Evolutionary conservation across 2,888 invertebrate genomes (phyloP), one percentile per base, ranked within the genome.

Genomic region (Chalcosyrphus nemorum): DNA sequence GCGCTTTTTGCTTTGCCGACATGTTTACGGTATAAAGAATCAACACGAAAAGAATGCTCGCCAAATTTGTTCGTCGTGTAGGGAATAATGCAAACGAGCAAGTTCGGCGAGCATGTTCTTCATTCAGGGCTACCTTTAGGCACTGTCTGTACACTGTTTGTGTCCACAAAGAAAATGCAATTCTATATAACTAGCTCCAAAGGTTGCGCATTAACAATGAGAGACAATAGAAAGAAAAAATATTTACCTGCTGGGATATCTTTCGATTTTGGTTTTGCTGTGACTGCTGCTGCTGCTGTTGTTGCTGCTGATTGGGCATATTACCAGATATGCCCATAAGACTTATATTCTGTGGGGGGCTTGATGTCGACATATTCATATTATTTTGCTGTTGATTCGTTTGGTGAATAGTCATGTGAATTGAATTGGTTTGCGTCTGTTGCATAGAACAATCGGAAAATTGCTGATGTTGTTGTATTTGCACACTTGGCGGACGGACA

Each of bases 401-500:
- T 78, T 95, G 92, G 93, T 86, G 95, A 93, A 91, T 93, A 6
- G 90, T 88, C 90, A 92, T 91, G 86, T 93, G 93, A 90, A 91
- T 88, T 7, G 93, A 92, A 90, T 93, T 89, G 89, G 93, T 89
- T 91, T 93, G 87, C 87, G 93, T 90, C 92, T 93, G 65, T 86
- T 92, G 93, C 93, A 96, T 94, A n/a, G 95, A 95, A 88, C 96
- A 96, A 76, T 94, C 94, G 0, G 92, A 88, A 86, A 94, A 94
- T 66, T 90, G 90, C 91, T 93, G 92, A 89, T 87, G 91, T 41
- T 87, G 91, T 41, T 92, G 92, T 0, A 93, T 92, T 15, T 93
- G 89, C 0, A 93, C 93, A 56, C 94, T 94, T 0, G 93, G 93
- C 3, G 94, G 93, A n/a, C 93, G 91, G 4, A 92, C 92, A 35